These are phyloP conservation scores for Indicator indicator DNA, from an alignment of 2,113 vertebrate species.

Conservation along the genomic window DNA sequence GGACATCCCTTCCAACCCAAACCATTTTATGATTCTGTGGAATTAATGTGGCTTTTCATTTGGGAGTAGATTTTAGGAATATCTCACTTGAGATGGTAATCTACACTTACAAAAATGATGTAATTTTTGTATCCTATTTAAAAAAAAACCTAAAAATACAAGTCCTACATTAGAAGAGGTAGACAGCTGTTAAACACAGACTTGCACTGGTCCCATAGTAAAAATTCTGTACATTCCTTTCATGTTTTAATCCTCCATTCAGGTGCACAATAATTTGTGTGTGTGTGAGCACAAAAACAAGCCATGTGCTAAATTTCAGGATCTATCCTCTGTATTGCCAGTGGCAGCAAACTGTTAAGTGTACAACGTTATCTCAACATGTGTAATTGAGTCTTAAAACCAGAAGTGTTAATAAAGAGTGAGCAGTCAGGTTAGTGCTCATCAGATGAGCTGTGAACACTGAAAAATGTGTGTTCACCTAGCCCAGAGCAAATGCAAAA, in stretches of 20 bases:
- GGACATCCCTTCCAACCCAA: too few species aligned
- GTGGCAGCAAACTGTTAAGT: not conserved
- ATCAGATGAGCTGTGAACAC: not conserved
- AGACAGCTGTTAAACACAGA: not conserved
- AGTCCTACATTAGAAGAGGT: not conserved
- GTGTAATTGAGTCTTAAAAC: not conserved
- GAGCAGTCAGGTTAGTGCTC: not conserved
- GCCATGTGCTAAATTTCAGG: not conserved
- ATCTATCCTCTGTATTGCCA: not conserved
- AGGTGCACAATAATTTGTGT: not conserved
- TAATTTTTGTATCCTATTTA: not conserved
- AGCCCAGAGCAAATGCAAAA: slow-evolving; percentile 62
- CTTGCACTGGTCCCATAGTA: not conserved
- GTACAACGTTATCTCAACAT: not conserved
- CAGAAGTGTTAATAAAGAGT: not conserved
- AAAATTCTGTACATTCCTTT: not conserved
- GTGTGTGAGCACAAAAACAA: not conserved
- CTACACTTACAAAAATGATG: not conserved
- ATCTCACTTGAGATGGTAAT: not conserved
- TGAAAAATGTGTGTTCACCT: slow-evolving; percentile 10
- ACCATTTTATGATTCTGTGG: not conserved
- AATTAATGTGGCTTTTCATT: slow-evolving; percentile 2
- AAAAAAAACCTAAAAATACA: not conserved
- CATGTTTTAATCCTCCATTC: not conserved
- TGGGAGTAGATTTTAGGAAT: not conserved